Percentiles rank a stretch among this genome's conserved stretches.
Conservation (phyloP, 2,113 vertebrate species). For the Emydura subglobosa region DNA sequence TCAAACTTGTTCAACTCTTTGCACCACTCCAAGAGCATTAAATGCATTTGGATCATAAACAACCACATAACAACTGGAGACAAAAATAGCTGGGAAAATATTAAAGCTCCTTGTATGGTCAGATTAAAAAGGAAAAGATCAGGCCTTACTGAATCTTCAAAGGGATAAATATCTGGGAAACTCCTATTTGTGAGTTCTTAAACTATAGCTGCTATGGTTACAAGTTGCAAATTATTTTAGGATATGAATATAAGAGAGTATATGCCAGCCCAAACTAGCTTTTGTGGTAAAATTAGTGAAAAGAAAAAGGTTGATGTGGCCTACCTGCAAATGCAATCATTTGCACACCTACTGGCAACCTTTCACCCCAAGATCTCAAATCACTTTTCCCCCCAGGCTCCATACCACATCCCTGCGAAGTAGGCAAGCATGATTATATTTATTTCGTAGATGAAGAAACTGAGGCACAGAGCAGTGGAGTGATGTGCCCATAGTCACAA, state of each 20-base stretch:
- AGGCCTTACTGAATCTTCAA: not conserved
- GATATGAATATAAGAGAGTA: slow-evolving; percentile 10
- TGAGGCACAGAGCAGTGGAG: not conserved
- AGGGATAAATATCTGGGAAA: slow-evolving; percentile 3
- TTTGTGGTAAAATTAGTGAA: slow-evolving; percentile 12
- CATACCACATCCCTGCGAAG: not conserved
- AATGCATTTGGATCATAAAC: not conserved
- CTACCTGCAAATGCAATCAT: not conserved
- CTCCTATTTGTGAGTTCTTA: not conserved
- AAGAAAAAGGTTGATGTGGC: not conserved
- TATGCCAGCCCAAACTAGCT: slow-evolving; percentile 1
- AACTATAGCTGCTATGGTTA: not conserved
- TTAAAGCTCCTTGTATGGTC: not conserved
- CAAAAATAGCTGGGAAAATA: not conserved
- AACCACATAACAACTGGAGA: not conserved
- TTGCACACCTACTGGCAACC: not conserved
- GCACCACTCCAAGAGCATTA: not conserved
- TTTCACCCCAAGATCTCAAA: not conserved
- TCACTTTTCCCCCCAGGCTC: not conserved
- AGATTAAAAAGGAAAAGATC: slow-evolving; percentile 19
- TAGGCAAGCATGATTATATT: not conserved
- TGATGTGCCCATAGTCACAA: not conserved
- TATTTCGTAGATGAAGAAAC: not conserved
- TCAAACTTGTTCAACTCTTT: not conserved
- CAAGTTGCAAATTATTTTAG: slow-evolving; percentile 16